Evolutionary conservation across 1,140 invertebrate genomes (phyloP), one percentile per base, ranked within the genome.

Genomic region (Bathynomus jamesi): DNA sequence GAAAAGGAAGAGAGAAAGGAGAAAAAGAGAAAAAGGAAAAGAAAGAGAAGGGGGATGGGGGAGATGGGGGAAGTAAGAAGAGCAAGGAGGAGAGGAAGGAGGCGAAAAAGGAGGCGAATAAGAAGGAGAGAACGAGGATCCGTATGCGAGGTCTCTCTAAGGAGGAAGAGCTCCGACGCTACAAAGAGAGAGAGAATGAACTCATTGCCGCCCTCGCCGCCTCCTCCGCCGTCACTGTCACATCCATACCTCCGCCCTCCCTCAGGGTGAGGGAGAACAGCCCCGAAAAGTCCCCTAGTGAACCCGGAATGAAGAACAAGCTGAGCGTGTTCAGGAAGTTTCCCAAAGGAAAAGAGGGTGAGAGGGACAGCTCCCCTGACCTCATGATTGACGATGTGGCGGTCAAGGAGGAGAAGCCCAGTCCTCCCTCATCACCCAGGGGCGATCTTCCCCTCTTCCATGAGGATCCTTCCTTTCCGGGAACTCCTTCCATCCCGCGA

Each of bases 121-220:
- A 40, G 17, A 17, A 40, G 17, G 32, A 40, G 32, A 40, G 32
- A 40, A 40, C 7, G 17, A 40, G 32, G 17, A 40, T 61, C 27
- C 28, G 53, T 21, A 21, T 21, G 21, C 27, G 31, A 28, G 67
- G 40, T 1, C 40, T 53, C 5, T 53, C 40, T 53, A 53, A 53
- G 62, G 61, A 31, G 29, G 61, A 61, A 31, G 28, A 62, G 53
- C 28, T 53, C 17, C 25, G 32, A 61, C 28, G 67, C 27, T 28
- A 62, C 29, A 69, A 46, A 60, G 40, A 60, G 32, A 60, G 40
- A 29, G 65, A 66, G 7, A 65, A 30, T 21, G 65, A 30, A 66
- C 40, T 53, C 21, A 53, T 53, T 53, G 40, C 40, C 21, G 40
- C 40, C 17, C 17, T 53, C 11, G 40, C 40, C 21, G 40, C 40